These are phyloP conservation scores for Telmatochromis sp. DNA, from an alignment of 2,113 vertebrate species.

Conservation along the genomic window DNA sequence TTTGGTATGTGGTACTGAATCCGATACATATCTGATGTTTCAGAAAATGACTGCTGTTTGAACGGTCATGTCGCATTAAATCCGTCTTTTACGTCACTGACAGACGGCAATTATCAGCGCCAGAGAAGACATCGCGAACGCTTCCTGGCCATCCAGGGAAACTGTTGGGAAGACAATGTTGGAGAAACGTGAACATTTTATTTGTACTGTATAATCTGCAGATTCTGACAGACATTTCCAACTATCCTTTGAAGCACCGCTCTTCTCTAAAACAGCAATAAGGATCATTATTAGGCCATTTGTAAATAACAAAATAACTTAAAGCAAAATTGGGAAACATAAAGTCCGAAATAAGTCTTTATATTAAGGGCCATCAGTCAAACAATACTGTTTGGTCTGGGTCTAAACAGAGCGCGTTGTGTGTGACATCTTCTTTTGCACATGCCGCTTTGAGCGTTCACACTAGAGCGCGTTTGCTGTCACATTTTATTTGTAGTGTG, in stretches of 20 bases:
- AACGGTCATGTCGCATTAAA: no score
- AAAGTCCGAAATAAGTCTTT: neutral
- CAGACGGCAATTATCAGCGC: accelerated
- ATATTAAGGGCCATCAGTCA: neutral
- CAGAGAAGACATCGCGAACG: accelerated
- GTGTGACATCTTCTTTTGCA: accelerated
- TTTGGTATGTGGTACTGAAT: no score
- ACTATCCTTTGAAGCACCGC: no score
- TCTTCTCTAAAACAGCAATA: no score
- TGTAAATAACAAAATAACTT: no score
- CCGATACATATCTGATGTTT: no score
- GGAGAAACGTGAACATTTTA: no score
- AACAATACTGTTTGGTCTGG: accelerated
- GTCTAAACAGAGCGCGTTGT: accelerated
- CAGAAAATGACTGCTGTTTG: no score
- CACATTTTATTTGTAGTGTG: neutral
- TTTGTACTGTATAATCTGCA: no score
- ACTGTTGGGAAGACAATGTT: neutral
- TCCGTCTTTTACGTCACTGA: no score
- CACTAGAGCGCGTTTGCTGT: accelerated
- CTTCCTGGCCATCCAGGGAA: neutral
- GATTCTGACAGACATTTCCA: accelerated
- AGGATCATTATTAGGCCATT: no score
- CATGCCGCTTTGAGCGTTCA: neutral
- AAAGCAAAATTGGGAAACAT: neutral